These are phyloP conservation scores for Gibbula magus DNA, from an alignment of 2,888 invertebrate species.

Conservation along the genomic window DNA sequence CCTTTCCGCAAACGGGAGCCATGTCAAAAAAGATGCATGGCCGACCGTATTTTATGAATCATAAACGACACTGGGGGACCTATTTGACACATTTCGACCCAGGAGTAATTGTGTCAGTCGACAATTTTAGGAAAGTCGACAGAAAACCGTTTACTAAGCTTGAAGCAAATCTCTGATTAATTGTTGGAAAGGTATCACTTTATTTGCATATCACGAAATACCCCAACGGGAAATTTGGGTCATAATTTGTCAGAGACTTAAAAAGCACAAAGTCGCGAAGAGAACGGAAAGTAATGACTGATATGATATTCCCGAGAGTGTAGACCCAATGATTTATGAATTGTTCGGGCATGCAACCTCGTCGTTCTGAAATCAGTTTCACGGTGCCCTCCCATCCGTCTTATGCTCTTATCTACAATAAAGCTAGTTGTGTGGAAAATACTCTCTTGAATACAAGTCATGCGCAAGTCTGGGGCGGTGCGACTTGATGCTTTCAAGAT, in stretches of 20 bases:
- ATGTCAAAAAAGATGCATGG: constrained; percentile 22
- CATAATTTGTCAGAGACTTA: constrained; percentile 1
- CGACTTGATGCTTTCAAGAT: too few relatives aligned
- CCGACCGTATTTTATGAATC: constrained; percentile 9
- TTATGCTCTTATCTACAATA: neutral
- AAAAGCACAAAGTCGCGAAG: neutral
- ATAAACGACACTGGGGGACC: neutral
- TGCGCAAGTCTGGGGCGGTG: too few relatives aligned
- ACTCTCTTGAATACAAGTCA: neutral
- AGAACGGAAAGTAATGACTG: neutral
- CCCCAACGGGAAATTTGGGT: neutral
- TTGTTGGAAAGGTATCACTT: neutral
- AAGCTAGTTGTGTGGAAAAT: neutral
- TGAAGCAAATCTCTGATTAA: constrained; percentile 1
- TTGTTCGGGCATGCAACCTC: neutral
- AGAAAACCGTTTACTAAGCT: neutral
- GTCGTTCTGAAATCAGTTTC: neutral
- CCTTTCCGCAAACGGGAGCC: neutral
- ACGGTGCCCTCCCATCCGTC: neutral
- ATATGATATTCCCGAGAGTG: neutral
- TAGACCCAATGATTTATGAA: neutral
- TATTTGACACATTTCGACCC: constrained; percentile 14
- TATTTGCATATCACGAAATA: constrained; percentile 23
- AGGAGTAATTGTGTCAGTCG: constrained; percentile 6
- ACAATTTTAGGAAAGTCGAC: neutral